Base-by-base conservation (phyloP, 2,888 invertebrate species). In the Cotesia congregata region DNA sequence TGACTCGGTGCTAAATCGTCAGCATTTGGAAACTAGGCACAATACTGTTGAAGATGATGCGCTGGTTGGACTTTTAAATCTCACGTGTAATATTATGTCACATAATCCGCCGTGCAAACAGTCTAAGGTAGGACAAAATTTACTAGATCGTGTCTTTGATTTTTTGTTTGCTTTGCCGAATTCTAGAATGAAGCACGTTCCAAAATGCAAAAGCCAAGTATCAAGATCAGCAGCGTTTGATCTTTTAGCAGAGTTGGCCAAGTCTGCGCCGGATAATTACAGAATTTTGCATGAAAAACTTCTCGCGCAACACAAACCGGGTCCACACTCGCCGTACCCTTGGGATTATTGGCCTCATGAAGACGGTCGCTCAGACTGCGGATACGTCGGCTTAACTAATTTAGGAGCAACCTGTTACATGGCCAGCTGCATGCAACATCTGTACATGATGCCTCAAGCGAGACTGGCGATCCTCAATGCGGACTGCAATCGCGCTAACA, bases 321-420 rank as follows among this genome's bases (percentile, higher is more conserved):
- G 94, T 5, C 94, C 95, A 0, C 94, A 95, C 86, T 93, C 94
- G 0, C 94, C 96, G 0, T 98, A 97, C 90, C 96, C 97, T 0
- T 98, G 98, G 98, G 98, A 98, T 90, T 98, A 98, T 90, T 98
- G 98, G 98, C 98, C 98, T 1, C 95, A 97, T 79, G 98, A 98
- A 86, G 98, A 98, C 88, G 97, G 97, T 0, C 92, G 98, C 1
- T 95, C 97, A 0, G 96, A 97, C 86, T 97, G 97, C 89, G 98
- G 98, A 9, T 97, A 96, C 90, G 98, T 97, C 0, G 98, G 98
- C 0, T 91, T 98, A 4, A 97, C 97, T 0, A 98, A 98, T 90
- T 92, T 98, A 15, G 98, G 98, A 39, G 98, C 98, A 39, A 98
- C 98, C 0, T 98, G 98, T 88, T 98, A 98, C 90, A 97, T 98